Base-by-base conservation (phyloP, 2,888 invertebrate species). In the Pristionchus fissidentatus region DNA sequence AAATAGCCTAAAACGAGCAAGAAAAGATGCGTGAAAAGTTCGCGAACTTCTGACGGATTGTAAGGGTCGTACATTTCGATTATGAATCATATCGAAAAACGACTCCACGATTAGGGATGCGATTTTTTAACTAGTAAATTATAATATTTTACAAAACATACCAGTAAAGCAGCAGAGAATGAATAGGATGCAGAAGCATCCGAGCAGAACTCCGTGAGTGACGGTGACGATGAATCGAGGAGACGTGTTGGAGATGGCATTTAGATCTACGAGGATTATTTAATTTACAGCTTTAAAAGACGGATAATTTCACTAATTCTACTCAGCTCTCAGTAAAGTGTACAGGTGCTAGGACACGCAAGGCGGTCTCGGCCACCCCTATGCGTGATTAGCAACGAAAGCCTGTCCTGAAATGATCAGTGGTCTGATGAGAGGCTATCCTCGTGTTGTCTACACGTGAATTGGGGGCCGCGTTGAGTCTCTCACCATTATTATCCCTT, bases 211-310 rank as follows among this genome's bases (percentile, higher is more conserved):
- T 80, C 91, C 91, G 38, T 92, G 90, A 35, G 88, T 87, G 49
- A 92, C 89, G 13, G 88, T 87, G 26, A 91, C 84, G 77, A 91
- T 89, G 85, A 91, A 91, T 80, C 89, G 84, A n/a, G 90, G 89
- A 35, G 89, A 86, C 52, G 85, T 85, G 52, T 86, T 86, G 4
- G 86, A 85, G 70, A 83, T 83, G n/a, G 73, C 70, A n/a, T 83
- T 83, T 1, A 52, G 7, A 22, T 83, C 83, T n/a, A n/a, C n/a
- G n/a, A n/a, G n/a, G n/a, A n/a, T n/a, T n/a, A n/a, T n/a, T n/a
- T n/a, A n/a, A n/a, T n/a, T n/a, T n/a, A n/a, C n/a, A n/a, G n/a
- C n/a, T 83, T 35, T 5, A 83, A 26, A 19, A 10, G 43, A 38
- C 3, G 15, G 15, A 32, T 22, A 32, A 3, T n/a, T n/a, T n/a